Evolutionary conservation across 2,113 vertebrate genomes (phyloP).

Genomic region (Anseranas semipalmata): DNA sequence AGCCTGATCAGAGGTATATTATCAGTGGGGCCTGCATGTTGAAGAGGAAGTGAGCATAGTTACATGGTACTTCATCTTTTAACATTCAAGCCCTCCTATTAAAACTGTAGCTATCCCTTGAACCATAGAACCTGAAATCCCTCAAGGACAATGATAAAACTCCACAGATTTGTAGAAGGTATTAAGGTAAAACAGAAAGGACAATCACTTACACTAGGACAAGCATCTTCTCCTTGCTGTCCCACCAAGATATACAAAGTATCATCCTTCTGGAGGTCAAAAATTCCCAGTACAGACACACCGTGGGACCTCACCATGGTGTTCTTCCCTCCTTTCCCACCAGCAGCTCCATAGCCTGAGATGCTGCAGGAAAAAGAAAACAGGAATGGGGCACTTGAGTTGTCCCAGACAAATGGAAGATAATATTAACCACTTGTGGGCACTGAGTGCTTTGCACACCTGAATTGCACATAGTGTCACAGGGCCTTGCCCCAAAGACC

Average conservation of each 20-base stretch:
- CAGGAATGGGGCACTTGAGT: not conserved
- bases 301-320: constrained; percentile 88
- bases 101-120: not conserved
- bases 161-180: not conserved
- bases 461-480: not conserved
- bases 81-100: not conserved
- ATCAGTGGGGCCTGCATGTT: not conserved
- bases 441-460: not conserved
- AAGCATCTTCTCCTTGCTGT: constrained; percentile 94
- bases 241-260: constrained; percentile 92
- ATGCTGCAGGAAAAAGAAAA: constrained; percentile 82
- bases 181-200: not conserved
- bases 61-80: not conserved
- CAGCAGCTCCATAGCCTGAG: constrained; percentile 92
- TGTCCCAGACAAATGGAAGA: not conserved
- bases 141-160: not conserved
- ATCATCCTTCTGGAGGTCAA: constrained; percentile 88
- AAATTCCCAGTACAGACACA: constrained; percentile 89
- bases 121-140: not conserved
- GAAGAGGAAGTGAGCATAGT: not conserved
- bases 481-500: not conserved
- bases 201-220: constrained; percentile 87
- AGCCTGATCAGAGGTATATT: not conserved
- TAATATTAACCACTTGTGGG: not conserved
- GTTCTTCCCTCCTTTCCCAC: constrained; percentile 91